These are phyloP conservation scores for Andrena camellia DNA, from an alignment of 2,888 invertebrate genomes.

Conservation along the genomic window DNA sequence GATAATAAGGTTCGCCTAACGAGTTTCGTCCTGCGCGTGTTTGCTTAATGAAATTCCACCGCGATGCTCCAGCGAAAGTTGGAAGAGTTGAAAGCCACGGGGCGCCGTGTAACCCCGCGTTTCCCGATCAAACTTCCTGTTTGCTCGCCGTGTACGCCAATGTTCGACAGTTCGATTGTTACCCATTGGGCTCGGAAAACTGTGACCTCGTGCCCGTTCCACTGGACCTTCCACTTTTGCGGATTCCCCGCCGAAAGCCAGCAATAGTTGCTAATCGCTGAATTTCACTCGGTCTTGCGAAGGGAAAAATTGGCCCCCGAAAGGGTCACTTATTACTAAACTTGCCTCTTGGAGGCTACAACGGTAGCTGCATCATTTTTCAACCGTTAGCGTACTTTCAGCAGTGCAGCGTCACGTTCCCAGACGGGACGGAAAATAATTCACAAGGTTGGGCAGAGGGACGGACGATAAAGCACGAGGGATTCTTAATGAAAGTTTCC, in stretches of 20 bases:
- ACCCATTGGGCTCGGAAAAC: not conserved
- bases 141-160: constrained; percentile 54
- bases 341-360: no score
- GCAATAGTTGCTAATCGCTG: no score
- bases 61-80: constrained; percentile 57
- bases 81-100: constrained; percentile 46
- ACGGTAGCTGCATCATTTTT: no score
- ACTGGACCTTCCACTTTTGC: not conserved
- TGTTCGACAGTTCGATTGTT: constrained; percentile 28
- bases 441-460: constrained; percentile 13
- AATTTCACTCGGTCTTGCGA: no score
- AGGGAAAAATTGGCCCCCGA: no score
- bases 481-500: constrained; percentile 46
- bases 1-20: constrained; percentile 62
- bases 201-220: not conserved
- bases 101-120: constrained; percentile 19
- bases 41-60: constrained; percentile 65
- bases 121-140: constrained; percentile 44
- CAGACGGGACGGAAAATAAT: constrained; percentile 26
- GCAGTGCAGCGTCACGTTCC: not conserved
- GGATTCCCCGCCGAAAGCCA: no score
- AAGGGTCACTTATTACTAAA: no score
- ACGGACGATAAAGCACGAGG: constrained; percentile 41
- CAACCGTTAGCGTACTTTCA: not conserved
- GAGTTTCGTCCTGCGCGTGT: constrained; percentile 49